Evolutionary conservation across 1,140 invertebrate genomes (phyloP), one percentile per base, ranked within the genome.

Genomic region (Achatina immaculata): DNA sequence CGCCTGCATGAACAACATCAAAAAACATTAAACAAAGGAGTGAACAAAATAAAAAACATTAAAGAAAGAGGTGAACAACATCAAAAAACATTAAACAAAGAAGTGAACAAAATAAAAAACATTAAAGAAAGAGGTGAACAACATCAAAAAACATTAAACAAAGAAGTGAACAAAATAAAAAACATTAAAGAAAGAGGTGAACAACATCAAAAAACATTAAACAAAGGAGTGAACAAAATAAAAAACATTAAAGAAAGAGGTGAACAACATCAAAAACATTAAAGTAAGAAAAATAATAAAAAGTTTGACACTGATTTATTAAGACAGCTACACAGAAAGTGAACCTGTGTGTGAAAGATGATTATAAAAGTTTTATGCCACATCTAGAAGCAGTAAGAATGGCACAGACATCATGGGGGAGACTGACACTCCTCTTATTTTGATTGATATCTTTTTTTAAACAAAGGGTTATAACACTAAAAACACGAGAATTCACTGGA

Each of bases 1-100:
- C 86, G 82, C 72, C 88, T 90, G 76, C 24, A 81, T 78, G 6
- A 78, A 16, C 62, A 66, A n/a, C n/a, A 45, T 72, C 9, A 24
- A 40, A 40, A 72, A 21, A 72, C 9, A n/a, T 72, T 72, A 28
- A 40, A 69, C 7, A 69, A 34, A 69, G 3, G 16, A 36, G 36
- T 31, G 36, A 34, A 4, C 11, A 66, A 14, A 66, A 14, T 19
- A 9, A 16, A 66, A 28, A 66, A 66, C 14, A 16, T 66, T 66
- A 66, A 66, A 66, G 24, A 14, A 11, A 51, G 48, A 24, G 48
- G 11, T 51, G 48, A 11, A 11, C 24, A 51, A 51, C 48, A 11
- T 51, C 48, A 51, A 51, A 51, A 51, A 51, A 51, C 48, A 14
- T 51, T 51, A 14, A 11, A 51, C n/a, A n/a, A n/a, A n/a, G n/a